Percentiles rank a stretch among this genome's conserved stretches.
Conservation (phyloP, 2,888 invertebrate genomes). For the Chromoteleia sp. region DNA sequence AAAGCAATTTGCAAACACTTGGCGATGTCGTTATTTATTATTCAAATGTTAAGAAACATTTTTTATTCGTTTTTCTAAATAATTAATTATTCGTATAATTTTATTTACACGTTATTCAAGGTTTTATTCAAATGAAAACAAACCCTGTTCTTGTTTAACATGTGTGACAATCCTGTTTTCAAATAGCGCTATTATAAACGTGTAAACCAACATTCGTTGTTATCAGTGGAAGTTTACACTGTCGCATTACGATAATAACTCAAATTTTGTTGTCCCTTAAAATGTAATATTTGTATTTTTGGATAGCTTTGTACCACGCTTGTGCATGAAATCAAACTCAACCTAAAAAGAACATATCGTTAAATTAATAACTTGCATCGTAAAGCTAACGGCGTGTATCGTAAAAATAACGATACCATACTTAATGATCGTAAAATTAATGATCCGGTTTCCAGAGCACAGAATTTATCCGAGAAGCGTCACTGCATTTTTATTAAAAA, state of each 20-base stretch:
- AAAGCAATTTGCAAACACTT: too few relatives aligned
- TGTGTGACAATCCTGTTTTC: slow-evolving; percentile 31
- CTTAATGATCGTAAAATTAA: slow-evolving; percentile 34
- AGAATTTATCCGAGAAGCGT: slow-evolving; percentile 3
- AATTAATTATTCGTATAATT: too few relatives aligned
- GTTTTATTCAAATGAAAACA: too few relatives aligned
- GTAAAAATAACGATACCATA: slow-evolving; percentile 33
- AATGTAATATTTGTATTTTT: slow-evolving; percentile 13
- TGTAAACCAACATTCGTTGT: slow-evolving; percentile 2
- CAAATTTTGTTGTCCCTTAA: not conserved
- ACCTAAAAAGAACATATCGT: slow-evolving; percentile 4
- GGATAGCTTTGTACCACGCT: not conserved
- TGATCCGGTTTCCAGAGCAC: slow-evolving; percentile 2
- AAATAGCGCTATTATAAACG: slow-evolving; percentile 8
- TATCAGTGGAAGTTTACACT: not conserved
- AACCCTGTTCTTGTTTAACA: not conserved
- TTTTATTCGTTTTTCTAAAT: too few relatives aligned
- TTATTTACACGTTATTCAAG: too few relatives aligned
- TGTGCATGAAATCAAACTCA: not conserved
- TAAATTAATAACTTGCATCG: slow-evolving; percentile 25
- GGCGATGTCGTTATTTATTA: too few relatives aligned
- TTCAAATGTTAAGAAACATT: too few relatives aligned
- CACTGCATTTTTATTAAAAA: not conserved
- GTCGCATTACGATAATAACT: not conserved
- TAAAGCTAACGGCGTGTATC: slow-evolving; percentile 10